A percentile compares a stretch with the other conserved stretches of the same genome.
Evolutionary conservation across 1,140 invertebrate species (phyloP).

Genomic region (Polypedilum vanderplanki): DNA sequence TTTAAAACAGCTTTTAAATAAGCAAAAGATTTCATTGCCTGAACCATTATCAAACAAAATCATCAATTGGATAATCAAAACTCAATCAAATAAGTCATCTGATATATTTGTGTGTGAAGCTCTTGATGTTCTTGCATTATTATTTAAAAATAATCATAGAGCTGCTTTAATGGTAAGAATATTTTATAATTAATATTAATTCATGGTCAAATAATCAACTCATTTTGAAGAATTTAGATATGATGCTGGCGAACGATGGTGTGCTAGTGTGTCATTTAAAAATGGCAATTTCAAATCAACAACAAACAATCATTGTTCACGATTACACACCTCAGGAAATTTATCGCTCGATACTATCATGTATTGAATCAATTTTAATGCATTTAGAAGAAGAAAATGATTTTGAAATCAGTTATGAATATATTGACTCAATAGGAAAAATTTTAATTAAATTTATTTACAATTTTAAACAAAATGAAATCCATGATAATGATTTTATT

Average conservation of each 20-base stretch:
- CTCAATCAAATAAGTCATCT: neutral
- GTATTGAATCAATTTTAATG: slow-evolving; percentile 13
- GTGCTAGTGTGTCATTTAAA: neutral
- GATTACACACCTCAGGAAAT: slow-evolving; percentile 4
- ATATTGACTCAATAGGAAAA: neutral
- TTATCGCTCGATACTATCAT: neutral
- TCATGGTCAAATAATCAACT: neutral
- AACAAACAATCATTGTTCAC: neutral
- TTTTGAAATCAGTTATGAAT: neutral
- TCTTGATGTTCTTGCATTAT: neutral
- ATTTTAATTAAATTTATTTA: slow-evolving; percentile 9
- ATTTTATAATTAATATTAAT: neutral
- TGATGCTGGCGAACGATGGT: neutral
- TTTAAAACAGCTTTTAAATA: neutral
- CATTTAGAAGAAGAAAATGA: slow-evolving; percentile 6
- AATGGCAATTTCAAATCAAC: neutral
- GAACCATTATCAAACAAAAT: neutral
- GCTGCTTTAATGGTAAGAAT: neutral
- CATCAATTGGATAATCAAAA: slow-evolving; percentile 18
- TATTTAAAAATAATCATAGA: neutral
- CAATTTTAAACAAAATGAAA: neutral
- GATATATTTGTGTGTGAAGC: slow-evolving; percentile 19
- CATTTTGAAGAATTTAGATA: neutral
- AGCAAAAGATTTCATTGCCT: neutral
- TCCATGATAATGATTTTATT: neutral